Base-by-base conservation (phyloP, 2,113 vertebrate genomes). In the Collichthys lucidus region DNA sequence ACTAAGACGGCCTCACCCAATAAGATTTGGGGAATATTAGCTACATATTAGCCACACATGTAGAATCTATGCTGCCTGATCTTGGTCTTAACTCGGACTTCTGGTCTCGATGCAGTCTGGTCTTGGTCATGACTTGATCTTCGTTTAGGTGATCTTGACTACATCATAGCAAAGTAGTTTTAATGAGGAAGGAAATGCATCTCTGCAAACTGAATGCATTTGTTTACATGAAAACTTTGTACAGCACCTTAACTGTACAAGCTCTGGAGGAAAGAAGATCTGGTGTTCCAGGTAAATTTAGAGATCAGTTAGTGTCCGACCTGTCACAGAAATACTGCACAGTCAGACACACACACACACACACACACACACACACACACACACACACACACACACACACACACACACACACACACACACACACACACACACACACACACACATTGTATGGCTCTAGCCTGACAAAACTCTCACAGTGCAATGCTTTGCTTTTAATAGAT, bases 401-500 rank as follows among this genome's bases (percentile, higher is more conserved):
- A 55, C 47, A 14, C 22, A 31, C 5, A 63, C 20, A 49, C 46
- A 67, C 66, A 40, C 49, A n/a, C 63, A 35, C 5, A 7, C n/a
- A 69, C 67, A 70, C 50, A 55, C 47, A 14, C 22, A 31, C 5
- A 63, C 20, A 49, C 46, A 67, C 66, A 40, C 49, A n/a, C 63
- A 35, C 5, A 7, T n/a, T 8, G 11, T 7, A 35, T 35, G 31
- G 31, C 1, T 29, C 29, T 3, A 19, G 11, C 11, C 26, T 69
- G 10, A 8, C 49, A 7, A 62, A 73, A 46, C 61, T 47, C 47
- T 5, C 24, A 22, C 3, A 17, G 17, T 14, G 31, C 22, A 44
- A 19, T 46, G 60, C 19, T 63, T 26, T 47, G 11, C 35, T 49
- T 79, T 22, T 31, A 26, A 75, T 52, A 75, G 29, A 80, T 12